Conservation (phyloP, 2,113 vertebrate species). For the mouse (Mus musculus) region DNA sequence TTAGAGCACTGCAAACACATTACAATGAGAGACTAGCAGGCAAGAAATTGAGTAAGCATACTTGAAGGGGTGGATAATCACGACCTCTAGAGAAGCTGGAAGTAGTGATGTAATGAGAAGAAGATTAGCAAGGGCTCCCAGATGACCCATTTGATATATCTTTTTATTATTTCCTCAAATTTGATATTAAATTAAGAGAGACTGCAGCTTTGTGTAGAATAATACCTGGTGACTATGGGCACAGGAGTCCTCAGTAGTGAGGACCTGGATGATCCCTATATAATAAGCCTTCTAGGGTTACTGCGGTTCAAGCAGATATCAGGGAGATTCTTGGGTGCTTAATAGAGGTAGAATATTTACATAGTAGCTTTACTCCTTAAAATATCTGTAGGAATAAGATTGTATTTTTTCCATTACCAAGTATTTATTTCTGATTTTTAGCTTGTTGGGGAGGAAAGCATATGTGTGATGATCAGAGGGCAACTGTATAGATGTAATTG, state of each 20-base stretch:
- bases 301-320: neutral
- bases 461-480: neutral
- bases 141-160: neutral
- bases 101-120: neutral
- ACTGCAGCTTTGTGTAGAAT: neutral
- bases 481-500: neutral
- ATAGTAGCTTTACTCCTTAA: neutral
- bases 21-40: neutral
- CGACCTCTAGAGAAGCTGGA: neutral
- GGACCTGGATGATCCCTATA: too few species aligned
- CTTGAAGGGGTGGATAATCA: neutral
- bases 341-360: neutral
- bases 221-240: neutral
- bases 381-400: too few species aligned
- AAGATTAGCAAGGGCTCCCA: neutral
- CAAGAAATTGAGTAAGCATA: neutral
- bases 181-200: neutral
- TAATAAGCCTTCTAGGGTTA: fast-evolving
- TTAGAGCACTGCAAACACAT: neutral
- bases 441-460: neutral
- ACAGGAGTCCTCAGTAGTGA: neutral
- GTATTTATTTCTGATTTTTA: neutral
- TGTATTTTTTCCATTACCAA: neutral
- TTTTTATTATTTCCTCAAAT: neutral
- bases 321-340: too few species aligned